These are phyloP conservation scores for Formicarius rufipectus DNA, from an alignment of 2,113 vertebrate genomes.

Conservation along the genomic window DNA sequence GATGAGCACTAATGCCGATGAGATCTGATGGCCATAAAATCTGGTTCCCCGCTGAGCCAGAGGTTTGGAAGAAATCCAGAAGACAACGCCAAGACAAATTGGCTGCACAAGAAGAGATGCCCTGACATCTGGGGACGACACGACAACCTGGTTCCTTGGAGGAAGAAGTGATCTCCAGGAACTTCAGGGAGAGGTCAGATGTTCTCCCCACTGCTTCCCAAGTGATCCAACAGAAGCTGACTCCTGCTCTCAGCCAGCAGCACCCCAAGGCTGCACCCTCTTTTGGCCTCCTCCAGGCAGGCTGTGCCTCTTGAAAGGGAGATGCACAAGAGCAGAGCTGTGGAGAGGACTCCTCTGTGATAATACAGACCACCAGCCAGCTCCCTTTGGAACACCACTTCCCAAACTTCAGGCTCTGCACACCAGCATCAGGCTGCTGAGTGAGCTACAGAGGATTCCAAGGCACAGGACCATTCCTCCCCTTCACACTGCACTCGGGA, in stretches of 20 bases:
- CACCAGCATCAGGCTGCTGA: not conserved
- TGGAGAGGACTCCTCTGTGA: rapidly evolving
- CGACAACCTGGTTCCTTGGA: not conserved
- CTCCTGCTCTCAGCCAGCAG: not conserved
- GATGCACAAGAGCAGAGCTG: not conserved
- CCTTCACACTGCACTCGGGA: not conserved
- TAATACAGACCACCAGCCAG: not conserved
- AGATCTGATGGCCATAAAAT: not conserved
- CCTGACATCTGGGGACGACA: not conserved
- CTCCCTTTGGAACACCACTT: not conserved
- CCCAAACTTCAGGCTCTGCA: not conserved
- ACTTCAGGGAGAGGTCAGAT: not conserved
- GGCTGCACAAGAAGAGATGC: not conserved
- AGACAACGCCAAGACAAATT: not conserved
- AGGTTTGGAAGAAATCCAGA: not conserved
- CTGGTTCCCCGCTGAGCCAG: not conserved
- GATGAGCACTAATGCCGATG: not conserved
- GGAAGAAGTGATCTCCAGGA: not conserved
- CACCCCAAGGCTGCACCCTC: not conserved
- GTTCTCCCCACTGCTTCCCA: rapidly evolving
- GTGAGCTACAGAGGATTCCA: rapidly evolving
- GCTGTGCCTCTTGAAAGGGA: not conserved
- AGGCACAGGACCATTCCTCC: not conserved
- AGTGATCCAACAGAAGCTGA: not conserved
- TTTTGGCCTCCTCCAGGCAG: not conserved